Evolutionary conservation across 2,113 vertebrate species (phyloP).

Genomic region (Neopipo cinnamomea): DNA sequence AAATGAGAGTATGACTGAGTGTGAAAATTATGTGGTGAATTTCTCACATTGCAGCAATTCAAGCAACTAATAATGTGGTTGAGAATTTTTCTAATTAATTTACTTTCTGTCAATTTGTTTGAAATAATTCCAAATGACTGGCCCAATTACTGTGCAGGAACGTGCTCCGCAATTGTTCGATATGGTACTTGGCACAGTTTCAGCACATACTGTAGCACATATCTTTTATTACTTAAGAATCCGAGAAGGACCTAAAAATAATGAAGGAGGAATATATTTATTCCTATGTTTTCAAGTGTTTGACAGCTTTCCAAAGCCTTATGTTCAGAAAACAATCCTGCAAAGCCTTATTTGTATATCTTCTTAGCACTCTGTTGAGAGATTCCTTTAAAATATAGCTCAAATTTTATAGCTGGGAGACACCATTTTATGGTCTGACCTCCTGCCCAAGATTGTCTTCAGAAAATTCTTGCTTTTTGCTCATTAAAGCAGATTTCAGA

Average conservation of each 20-base stretch:
- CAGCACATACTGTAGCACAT: neutral
- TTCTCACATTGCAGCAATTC: neutral
- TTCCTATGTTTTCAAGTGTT: neutral
- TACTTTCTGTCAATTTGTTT: neutral
- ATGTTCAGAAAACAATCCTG: neutral
- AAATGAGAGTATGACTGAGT: neutral
- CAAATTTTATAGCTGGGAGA: neutral
- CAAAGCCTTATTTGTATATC: neutral
- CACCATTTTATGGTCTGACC: neutral
- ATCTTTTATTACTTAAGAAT: neutral
- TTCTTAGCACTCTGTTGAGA: neutral
- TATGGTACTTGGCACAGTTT: neutral
- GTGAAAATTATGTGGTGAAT: neutral
- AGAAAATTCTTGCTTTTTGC: neutral
- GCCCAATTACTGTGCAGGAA: neutral
- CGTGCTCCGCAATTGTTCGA: neutral
- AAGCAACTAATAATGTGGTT: neutral
- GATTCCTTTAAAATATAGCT: neutral
- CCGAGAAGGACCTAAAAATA: neutral
- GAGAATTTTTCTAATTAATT: neutral
- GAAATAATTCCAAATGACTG: neutral
- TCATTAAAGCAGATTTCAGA: neutral
- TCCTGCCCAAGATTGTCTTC: neutral
- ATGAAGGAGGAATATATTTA: neutral
- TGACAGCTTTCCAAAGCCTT: slow-evolving; percentile 27